These are phyloP conservation scores for Eilema caniola DNA, from an alignment of 2,888 invertebrate species.

Conservation along the genomic window DNA sequence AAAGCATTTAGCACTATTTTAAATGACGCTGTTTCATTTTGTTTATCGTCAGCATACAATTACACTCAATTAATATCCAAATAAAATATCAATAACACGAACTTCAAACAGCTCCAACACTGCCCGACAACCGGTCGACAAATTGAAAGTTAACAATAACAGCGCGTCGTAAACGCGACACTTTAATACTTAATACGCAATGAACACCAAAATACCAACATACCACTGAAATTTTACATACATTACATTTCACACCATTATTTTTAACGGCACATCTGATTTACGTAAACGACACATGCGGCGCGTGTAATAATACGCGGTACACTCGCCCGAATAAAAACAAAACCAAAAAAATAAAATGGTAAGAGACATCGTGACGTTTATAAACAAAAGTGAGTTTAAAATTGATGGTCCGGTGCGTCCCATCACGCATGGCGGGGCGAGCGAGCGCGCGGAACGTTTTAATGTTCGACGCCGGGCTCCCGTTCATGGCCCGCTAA, in stretches of 20 bases:
- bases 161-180: conserved; percentile 45
- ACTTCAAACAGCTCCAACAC: conserved; percentile 38
- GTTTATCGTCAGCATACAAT: not conserved
- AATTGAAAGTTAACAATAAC: conserved; percentile 54
- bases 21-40: not conserved
- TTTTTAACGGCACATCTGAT: conserved; percentile 71
- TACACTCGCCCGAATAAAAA: conserved; percentile 40
- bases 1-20: too few species aligned
- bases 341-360: conserved; percentile 49
- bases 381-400: conserved; percentile 74
- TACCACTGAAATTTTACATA: conserved; percentile 49
- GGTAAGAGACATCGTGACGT: conserved; percentile 61
- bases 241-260: conserved; percentile 64
- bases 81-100: conserved; percentile 17
- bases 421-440: conserved; percentile 66
- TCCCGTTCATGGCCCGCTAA: conserved; percentile 64
- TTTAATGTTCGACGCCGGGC: conserved; percentile 70
- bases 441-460: conserved; percentile 75
- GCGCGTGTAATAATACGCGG: conserved; percentile 43
- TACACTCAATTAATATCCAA: conserved; percentile 12
- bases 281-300: conserved; percentile 57
- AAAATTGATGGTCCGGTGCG: conserved; percentile 73
- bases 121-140: conserved; percentile 47
- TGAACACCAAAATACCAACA: conserved; percentile 42
- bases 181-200: conserved; percentile 44